Percentiles rank a stretch among this genome's conserved stretches.
Conservation (phyloP, 2,797 vertebrate species). For the Schizopygopsis pylzovi region DNA sequence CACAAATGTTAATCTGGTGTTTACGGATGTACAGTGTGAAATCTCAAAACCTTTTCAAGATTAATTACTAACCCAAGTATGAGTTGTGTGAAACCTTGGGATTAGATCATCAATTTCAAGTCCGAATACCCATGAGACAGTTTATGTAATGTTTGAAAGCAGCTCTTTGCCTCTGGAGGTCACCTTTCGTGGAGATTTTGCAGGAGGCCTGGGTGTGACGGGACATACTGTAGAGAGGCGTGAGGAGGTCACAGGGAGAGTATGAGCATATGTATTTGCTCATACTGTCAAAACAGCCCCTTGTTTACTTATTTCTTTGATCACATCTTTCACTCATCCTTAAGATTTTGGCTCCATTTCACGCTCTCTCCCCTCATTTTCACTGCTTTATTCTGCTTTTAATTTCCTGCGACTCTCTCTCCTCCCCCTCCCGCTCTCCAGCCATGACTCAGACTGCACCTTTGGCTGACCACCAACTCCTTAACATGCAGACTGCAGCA, state of each 20-base stretch:
- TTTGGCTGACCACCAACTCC: constrained; percentile 59
- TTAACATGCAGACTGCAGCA: constrained; percentile 62
- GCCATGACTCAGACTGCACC: constrained; percentile 52
- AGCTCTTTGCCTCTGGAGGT: constrained; percentile 7
- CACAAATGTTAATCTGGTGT: not conserved
- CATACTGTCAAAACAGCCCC: constrained; percentile 8
- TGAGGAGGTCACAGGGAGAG: constrained; percentile 13
- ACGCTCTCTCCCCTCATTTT: constrained; percentile 1
- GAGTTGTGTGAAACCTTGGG: not conserved
- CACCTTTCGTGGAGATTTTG: constrained; percentile 23
- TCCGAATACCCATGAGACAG: not conserved
- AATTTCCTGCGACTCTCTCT: constrained; percentile 14
- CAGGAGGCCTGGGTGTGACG: constrained; percentile 26
- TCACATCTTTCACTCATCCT: constrained; percentile 1
- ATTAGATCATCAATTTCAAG: not conserved
- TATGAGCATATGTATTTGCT: constrained; percentile 15
- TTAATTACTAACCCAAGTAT: not conserved
- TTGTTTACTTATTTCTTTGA: constrained; percentile 16
- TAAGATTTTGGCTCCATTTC: constrained; percentile 2
- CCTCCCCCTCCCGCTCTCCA: constrained; percentile 30
- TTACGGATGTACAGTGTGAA: not conserved
- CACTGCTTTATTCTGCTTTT: constrained; percentile 9
- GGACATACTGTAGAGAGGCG: constrained; percentile 12
- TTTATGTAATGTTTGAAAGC: constrained; percentile 6
- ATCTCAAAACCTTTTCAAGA: not conserved